Evolutionary conservation across 2,888 invertebrate species (phyloP).

Genomic region (Lamproptera curius): DNA sequence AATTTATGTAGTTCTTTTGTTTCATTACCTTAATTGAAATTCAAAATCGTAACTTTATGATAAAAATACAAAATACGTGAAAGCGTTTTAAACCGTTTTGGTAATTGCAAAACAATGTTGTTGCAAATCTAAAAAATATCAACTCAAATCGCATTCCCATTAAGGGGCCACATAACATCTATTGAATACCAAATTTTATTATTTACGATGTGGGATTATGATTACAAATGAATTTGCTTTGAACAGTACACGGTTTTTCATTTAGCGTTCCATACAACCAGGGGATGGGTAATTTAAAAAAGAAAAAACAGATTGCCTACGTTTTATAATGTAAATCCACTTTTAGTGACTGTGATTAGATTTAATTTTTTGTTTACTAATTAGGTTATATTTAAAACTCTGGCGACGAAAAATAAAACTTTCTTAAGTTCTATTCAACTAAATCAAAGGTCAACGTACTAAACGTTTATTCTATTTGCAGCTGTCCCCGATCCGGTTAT

Average conservation of each 20-base stretch:
- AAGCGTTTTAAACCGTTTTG: no score
- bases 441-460: neutral
- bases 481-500: slow-evolving; percentile 73
- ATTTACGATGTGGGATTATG: slow-evolving; percentile 26
- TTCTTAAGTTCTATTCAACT: neutral
- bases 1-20: no score
- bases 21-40: no score
- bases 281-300: neutral
- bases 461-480: slow-evolving; percentile 64
- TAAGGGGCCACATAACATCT: slow-evolving; percentile 32
- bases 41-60: no score
- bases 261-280: no score
- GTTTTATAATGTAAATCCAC: neutral
- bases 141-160: slow-evolving; percentile 22
- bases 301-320: no score
- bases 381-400: neutral
- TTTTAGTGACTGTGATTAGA: neutral
- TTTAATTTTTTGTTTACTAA: neutral
- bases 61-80: no score
- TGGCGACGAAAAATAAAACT: neutral
- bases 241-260: neutral
- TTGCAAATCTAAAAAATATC: slow-evolving; percentile 15
- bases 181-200: slow-evolving; percentile 50
- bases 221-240: neutral
- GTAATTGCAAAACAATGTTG: slow-evolving; percentile 28